Percentiles rank a stretch among this genome's conserved stretches.
Evolutionary conservation across 2,797 vertebrate genomes (phyloP).

Genomic region (Anisognathus igniventris): DNA sequence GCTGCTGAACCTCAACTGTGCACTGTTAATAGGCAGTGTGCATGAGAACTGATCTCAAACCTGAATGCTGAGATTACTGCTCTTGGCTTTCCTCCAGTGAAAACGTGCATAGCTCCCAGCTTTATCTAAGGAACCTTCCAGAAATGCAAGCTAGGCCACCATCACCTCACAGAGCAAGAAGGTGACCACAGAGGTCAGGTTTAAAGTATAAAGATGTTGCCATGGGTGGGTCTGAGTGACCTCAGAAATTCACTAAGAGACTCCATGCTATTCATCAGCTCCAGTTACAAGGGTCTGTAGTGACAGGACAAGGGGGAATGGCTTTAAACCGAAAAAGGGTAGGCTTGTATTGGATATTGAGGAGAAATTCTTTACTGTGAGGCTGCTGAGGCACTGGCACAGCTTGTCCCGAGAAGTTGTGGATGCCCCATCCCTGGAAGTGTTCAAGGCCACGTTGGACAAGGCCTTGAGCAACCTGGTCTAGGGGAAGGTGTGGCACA

Average conservation of each 20-base stretch:
- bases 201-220: not conserved
- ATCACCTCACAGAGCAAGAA: not conserved
- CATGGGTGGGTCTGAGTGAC: not conserved
- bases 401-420: rapidly evolving
- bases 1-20: not conserved
- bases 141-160: not conserved
- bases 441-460: not conserved
- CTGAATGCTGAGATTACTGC: not conserved
- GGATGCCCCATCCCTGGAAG: not conserved
- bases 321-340: not conserved
- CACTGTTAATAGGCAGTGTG: not conserved
- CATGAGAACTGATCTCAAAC: not conserved
- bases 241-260: not conserved
- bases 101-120: not conserved
- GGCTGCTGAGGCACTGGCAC: not conserved
- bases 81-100: not conserved
- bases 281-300: not conserved
- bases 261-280: not conserved
- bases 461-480: not conserved
- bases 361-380: not conserved
- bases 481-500: not conserved
- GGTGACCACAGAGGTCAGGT: not conserved
- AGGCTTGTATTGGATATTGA: too few relatives aligned
- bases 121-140: not conserved
- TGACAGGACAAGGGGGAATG: not conserved